Evolutionary conservation across 2,888 invertebrate genomes (phyloP).

Genomic region (Tachystola acroxantha): DNA sequence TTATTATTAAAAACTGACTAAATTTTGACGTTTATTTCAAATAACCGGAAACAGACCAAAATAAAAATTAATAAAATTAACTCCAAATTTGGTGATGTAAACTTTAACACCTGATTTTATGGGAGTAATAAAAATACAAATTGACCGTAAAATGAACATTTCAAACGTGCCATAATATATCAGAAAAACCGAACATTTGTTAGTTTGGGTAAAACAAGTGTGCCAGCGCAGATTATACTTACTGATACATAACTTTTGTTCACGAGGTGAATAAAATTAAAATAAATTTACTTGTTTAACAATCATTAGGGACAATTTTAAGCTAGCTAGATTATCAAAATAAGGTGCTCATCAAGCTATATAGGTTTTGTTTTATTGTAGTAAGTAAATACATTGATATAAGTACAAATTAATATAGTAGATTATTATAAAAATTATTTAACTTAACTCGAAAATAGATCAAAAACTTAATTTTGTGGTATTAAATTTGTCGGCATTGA

Average conservation of each 20-base stretch:
- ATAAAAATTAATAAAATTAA: slow-evolving; percentile 7
- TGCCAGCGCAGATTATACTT: slow-evolving; percentile 27
- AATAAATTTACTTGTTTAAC: slow-evolving; percentile 20
- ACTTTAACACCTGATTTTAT: slow-evolving; percentile 53
- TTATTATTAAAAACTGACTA: too few relatives aligned
- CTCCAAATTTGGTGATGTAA: slow-evolving; percentile 24
- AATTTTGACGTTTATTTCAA: slow-evolving; percentile 6
- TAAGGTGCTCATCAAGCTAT: too few relatives aligned
- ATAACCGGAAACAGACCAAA: slow-evolving; percentile 8
- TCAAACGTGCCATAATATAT: slow-evolving; percentile 33
- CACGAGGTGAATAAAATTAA: slow-evolving; percentile 41
- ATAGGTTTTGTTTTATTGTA: too few relatives aligned
- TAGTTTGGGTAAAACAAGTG: slow-evolving; percentile 26
- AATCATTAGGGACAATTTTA: slow-evolving; percentile 5
- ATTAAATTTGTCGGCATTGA: too few relatives aligned
- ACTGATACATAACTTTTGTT: slow-evolving; percentile 32
- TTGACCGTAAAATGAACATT: slow-evolving; percentile 35
- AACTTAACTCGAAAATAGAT: too few relatives aligned
- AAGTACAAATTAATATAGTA: too few relatives aligned
- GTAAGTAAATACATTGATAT: too few relatives aligned
- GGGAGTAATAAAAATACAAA: slow-evolving; percentile 40
- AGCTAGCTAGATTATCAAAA: too few relatives aligned
- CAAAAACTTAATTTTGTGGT: too few relatives aligned
- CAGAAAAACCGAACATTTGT: slow-evolving; percentile 38
- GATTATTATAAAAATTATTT: too few relatives aligned